Conservation (phyloP, 2,113 vertebrate genomes). For the Sterna hirundo region DNA sequence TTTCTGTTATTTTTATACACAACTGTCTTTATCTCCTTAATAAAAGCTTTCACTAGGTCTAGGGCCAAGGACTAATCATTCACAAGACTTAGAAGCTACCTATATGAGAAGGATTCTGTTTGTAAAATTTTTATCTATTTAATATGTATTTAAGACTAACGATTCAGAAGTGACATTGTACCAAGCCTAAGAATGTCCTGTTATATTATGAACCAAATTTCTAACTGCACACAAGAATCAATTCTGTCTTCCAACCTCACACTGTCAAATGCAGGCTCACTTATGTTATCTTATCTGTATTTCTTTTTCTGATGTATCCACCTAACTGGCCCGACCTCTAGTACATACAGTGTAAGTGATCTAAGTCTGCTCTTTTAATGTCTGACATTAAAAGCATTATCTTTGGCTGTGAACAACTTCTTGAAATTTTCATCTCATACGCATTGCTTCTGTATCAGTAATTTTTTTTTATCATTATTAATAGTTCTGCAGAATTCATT, state of each 20-base stretch:
- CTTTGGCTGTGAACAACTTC: background rate
- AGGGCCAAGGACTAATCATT: background rate
- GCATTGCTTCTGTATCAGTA: background rate
- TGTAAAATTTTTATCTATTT: background rate
- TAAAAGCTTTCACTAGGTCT: background rate
- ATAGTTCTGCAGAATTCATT: background rate
- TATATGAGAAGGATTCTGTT: background rate
- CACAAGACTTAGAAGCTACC: background rate
- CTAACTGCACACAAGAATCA: background rate
- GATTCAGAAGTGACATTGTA: background rate
- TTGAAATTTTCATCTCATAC: background rate
- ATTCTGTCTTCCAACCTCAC: background rate
- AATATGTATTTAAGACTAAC: background rate
- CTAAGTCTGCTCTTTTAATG: background rate
- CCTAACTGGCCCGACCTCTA: rapidly evolving
- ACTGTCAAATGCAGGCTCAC: background rate
- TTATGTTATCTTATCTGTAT: background rate
- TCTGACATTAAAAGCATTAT: background rate
- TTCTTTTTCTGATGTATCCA: background rate
- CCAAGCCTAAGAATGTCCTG: background rate
- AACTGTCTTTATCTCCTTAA: background rate
- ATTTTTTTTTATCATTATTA: background rate
- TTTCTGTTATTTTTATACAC: background rate
- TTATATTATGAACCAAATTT: background rate
- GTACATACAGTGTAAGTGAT: background rate